Evolutionary conservation across 2,888 invertebrate species (phyloP), one percentile per base, ranked within the genome.

Genomic region (Archaeoteleia sp.): DNA sequence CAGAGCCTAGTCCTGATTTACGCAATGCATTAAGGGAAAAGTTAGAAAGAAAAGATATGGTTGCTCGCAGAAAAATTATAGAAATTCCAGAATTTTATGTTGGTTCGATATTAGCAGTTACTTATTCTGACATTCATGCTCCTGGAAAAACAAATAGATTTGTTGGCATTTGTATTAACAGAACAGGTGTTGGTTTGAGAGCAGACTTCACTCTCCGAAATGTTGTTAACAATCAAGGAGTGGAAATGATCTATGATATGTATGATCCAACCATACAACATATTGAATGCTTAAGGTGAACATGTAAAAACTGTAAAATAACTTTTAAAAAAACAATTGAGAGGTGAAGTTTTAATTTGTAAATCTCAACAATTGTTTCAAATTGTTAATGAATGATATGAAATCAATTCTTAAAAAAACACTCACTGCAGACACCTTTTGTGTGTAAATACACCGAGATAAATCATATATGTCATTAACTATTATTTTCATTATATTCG

Each of bases 31-130:
- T 96, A 0, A 87, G 93, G 53, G 98, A 99, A 83, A 94, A 92
- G 82, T 85, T 99, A 9, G 98, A 98, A 82, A 89, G 98, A 62
- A 86, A 88, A 66, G 99, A 99, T 83, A 98, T 99, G 98, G 82
- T 98, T 20, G 90, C 91, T 60, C 88, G 99, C 58, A 88, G 97
- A 74, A 87, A 86, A 45, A 88, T 92, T 67, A 88, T 99, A 69
- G 93, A 95, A 81, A 93, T 99, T 70, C 98, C 99, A 0, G 98
- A 98, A 84, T 99, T 99, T 88, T 99, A 98, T 88, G 97, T 98
- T 78, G 98, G 97, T 8, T 94, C 95, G 17, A 91, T 98, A 62
- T 75, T 98, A 81, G 93, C 95, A 23, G 96, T 98, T 0, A 94
- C 93, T 1, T 91, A 92, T 68, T 91, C 96, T 0, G 97, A 98